Evolutionary conservation across 1,140 invertebrate genomes (phyloP).

Genomic region (Caerostris darwini): DNA sequence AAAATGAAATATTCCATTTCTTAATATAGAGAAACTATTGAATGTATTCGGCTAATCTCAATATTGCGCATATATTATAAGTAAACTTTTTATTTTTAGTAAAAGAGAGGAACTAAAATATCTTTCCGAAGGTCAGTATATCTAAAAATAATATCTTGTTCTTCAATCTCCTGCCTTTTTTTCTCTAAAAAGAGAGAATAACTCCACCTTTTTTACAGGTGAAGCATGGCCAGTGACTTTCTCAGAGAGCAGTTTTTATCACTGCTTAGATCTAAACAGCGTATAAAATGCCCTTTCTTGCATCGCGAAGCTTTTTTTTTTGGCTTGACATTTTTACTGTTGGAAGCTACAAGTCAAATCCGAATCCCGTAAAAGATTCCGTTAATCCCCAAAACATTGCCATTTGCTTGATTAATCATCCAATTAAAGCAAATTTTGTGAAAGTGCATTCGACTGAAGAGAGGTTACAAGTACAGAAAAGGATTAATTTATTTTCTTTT

Average conservation of each 20-base stretch:
- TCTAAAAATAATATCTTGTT: neutral
- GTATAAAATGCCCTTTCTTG: neutral
- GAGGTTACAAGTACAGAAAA: neutral
- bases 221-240: neutral
- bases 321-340: neutral
- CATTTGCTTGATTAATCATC: neutral
- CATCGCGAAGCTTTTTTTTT: neutral
- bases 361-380: neutral
- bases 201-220: neutral
- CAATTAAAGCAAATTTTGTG: neutral
- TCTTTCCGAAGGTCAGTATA: neutral
- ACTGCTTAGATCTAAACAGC: neutral
- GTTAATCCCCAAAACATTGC: neutral
- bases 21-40: too few relatives aligned
- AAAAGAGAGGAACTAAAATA: neutral
- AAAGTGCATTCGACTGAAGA: neutral
- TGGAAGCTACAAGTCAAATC: neutral
- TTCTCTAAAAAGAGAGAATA: neutral
- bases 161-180: neutral
- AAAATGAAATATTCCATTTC: too few relatives aligned
- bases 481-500: neutral
- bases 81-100: too few relatives aligned
- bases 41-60: too few relatives aligned
- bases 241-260: neutral
- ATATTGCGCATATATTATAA: too few relatives aligned